Evolutionary conservation across 37 sponge, comb jelly and placozoan genomes (phyloP), one percentile per base, ranked within the genome.

Genomic region (Agelas oroides): DNA sequence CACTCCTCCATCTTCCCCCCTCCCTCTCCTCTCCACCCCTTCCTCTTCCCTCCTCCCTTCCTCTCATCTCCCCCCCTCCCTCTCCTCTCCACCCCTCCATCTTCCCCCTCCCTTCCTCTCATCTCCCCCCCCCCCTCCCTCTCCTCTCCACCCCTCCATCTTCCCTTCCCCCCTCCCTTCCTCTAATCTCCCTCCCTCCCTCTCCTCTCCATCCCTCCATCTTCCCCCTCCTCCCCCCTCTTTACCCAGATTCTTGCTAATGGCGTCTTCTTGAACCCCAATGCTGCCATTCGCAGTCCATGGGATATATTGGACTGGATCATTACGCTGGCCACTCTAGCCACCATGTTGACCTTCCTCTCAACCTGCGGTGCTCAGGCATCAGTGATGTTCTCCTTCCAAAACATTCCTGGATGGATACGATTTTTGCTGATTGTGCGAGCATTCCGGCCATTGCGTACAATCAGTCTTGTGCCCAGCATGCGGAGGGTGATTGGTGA

Each of bases 271-370:
- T 68, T 86, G 66, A 89, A 86, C 73, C 94, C 94, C 0, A 52
- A 86, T 82, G 90, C 87, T 23, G 90, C 87, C 75, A 86, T 93
- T 30, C 70, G 70, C 21, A 77, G 81, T 70, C 19, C 86, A 36
- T 86, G 79, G 77, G 94, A 87, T 63, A 62, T 89, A 30, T 17
- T 93, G 56, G 90, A 89, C 66, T 92, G 93, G 93, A 2, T 92
- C n/a, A 75, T 92, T 0, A 77, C 88, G 21, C 1, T 92, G 19
- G 74, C 75, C 30, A 84, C 91, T 12, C 27, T 70, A 2, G 56
- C 64, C 41, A 65, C 79, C 20, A 41, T 81, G 56, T 33, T 85
- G 16, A 37, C 57, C 21, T 35, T 78, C 53, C 28, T 28, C 3
- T 19, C 12, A 0, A 0, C 34, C 28, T 78, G 79, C 19, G 59